Evolutionary conservation across 2,797 vertebrate genomes (phyloP).

Genomic region (Liparis tanakae): DNA sequence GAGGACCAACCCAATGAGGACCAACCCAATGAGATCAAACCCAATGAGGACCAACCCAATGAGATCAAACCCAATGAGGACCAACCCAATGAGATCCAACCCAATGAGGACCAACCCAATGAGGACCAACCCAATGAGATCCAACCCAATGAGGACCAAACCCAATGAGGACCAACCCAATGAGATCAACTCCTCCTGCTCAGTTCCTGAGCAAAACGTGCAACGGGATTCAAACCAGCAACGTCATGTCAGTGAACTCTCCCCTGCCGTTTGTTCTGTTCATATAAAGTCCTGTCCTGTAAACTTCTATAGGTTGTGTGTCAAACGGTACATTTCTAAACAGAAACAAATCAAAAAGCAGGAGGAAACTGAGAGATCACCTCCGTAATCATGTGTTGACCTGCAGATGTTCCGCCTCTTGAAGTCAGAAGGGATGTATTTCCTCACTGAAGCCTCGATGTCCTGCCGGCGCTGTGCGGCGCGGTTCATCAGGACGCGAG

Average conservation of each 20-base stretch:
- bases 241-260: background rate
- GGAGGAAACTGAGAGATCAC: background rate
- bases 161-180: background rate
- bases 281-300: constrained; percentile 29
- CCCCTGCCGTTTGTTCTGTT: constrained; percentile 9
- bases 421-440: background rate
- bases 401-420: constrained; percentile 2
- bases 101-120: background rate
- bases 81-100: background rate
- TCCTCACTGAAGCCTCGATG: background rate
- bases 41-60: too few relatives aligned
- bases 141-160: too few relatives aligned
- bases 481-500: too few relatives aligned
- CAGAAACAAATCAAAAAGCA: constrained; percentile 22
- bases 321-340: constrained; percentile 17
- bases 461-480: too few relatives aligned
- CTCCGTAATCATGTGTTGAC: background rate
- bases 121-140: background rate
- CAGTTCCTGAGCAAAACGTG: background rate
- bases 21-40: background rate
- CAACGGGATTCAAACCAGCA: background rate
- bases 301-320: constrained; percentile 15
- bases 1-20: too few relatives aligned
- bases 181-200: constrained; percentile 6
- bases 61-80: too few relatives aligned